Evolutionary conservation across 2,888 invertebrate genomes (phyloP).

Genomic region (Phragmatobia fuliginosa): DNA sequence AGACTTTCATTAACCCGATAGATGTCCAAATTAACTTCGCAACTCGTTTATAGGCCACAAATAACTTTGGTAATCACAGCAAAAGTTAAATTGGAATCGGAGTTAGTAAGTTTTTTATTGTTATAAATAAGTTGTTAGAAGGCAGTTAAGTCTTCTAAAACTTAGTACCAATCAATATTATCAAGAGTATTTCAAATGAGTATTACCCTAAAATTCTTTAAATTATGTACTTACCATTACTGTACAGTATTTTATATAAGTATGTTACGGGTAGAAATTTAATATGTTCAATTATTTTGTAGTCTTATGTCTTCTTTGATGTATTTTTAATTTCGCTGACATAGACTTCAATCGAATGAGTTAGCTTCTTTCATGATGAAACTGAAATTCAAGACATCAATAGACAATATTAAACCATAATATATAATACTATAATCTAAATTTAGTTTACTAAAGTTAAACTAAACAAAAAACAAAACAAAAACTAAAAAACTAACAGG

Average conservation of each 20-base stretch:
- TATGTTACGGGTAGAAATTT: no score
- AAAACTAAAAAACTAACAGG: no score
- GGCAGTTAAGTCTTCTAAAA: slow-evolving; percentile 2
- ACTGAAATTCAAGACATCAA: slow-evolving; percentile 16
- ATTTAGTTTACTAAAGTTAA: no score
- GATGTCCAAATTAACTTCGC: slow-evolving; percentile 34
- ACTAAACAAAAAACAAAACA: no score
- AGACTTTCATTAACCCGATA: slow-evolving; percentile 25
- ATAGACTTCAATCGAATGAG: not conserved
- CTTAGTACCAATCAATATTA: slow-evolving; percentile 18
- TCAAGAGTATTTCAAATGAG: not conserved
- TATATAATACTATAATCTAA: not conserved
- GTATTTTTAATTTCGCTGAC: not conserved
- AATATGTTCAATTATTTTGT: not conserved
- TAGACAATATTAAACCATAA: not conserved
- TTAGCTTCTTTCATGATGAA: slow-evolving; percentile 15
- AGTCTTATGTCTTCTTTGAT: not conserved
- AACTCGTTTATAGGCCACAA: slow-evolving; percentile 35
- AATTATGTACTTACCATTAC: no score
- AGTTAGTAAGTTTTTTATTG: slow-evolving; percentile 49
- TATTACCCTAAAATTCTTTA: no score
- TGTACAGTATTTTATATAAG: no score
- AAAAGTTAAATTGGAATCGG: slow-evolving; percentile 53
- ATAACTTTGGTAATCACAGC: slow-evolving; percentile 46
- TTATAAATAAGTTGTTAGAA: slow-evolving; percentile 44